Base-by-base conservation (phyloP, 2,113 vertebrate species). In the Paraplagusia blochii region DNA sequence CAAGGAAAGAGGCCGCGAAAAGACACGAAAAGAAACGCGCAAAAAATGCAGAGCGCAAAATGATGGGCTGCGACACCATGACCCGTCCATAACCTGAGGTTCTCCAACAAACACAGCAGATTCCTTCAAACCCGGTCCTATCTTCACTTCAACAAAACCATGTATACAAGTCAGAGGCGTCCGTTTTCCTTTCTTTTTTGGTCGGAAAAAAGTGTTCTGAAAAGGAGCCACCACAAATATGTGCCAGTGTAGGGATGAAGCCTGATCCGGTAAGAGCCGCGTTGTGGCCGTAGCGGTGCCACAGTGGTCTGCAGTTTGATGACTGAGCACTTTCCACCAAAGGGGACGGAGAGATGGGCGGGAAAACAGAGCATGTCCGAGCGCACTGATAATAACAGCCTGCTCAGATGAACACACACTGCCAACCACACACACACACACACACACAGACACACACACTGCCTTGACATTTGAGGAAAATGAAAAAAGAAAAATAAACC, bases 221-320 rank as follows among this genome's bases (percentile, higher is more conserved):
- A 69, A 82, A 59, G 8, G 71, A 60, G 63, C 29, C 57, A 57
- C 80, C 81, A 65, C 79, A 88, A 79, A 65, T 74, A 89, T 85
- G 77, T 72, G 58, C 72, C 65, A 66, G 59, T 74, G 53, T 72
- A 66, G 56, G 65, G 71, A 39, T 68, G 63, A 71, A 61, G 65
- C 58, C 52, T 50, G 73, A 81, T 82, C 63, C 53, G 19, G 52
- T 79, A 67, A 85, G 58, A 72, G 61, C 71, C 56, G 74, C 63
- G 69, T 63, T 75, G 72, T 58, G 76, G 80, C 52, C 51, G 55
- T 51, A 76, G 68, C 52, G 66, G 77, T 50, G 42, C 84, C 66
- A 68, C 56, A 67, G 53, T 36, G 54, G 72, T 77, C 76, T 64
- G 66, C 52, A 63, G 53, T 83, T 65, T 73, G 72, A 77, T 81